Base-by-base conservation (phyloP, 2,888 invertebrate genomes). In the Malachius bipustulatus region DNA sequence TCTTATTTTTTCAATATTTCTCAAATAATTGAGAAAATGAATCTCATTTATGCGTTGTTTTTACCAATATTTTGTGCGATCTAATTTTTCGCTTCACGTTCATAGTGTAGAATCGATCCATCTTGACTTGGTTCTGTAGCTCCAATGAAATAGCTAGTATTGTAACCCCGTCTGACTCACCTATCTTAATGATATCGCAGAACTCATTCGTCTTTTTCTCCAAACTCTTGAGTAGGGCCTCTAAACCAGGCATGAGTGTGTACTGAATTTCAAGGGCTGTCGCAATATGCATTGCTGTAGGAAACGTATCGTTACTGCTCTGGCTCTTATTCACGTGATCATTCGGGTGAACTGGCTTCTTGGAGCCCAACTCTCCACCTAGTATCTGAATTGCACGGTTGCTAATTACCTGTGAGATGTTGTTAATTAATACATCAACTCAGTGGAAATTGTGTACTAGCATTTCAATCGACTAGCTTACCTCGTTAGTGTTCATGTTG, bases 401-500 rank as follows among this genome's bases (percentile, higher is more conserved):
- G 37, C 58, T 59, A 24, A 59, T 56, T 6, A 52, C 53, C 36
- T n/a, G n/a, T n/a, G n/a, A n/a, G n/a, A n/a, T n/a, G n/a, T n/a
- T n/a, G n/a, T n/a, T n/a, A n/a, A n/a, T n/a, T n/a, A n/a, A n/a
- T n/a, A n/a, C n/a, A n/a, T n/a, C n/a, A n/a, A n/a, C n/a, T n/a
- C n/a, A n/a, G n/a, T n/a, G n/a, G n/a, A n/a, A n/a, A n/a, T n/a
- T n/a, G n/a, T n/a, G n/a, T n/a, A n/a, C n/a, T n/a, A n/a, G n/a
- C n/a, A n/a, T n/a, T n/a, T n/a, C n/a, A n/a, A n/a, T n/a, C n/a
- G n/a, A n/a, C n/a, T n/a, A n/a, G n/a, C n/a, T 29, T 41, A 79
- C 82, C 75, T 98, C 98, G 61, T 98, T 99, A 2, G 93, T 87
- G 64, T 98, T 98, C 98, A 98, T 98, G 67, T 98, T 98, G 38